Conservation (phyloP, 2,888 invertebrate species). For the Sphinx pinastri region DNA sequence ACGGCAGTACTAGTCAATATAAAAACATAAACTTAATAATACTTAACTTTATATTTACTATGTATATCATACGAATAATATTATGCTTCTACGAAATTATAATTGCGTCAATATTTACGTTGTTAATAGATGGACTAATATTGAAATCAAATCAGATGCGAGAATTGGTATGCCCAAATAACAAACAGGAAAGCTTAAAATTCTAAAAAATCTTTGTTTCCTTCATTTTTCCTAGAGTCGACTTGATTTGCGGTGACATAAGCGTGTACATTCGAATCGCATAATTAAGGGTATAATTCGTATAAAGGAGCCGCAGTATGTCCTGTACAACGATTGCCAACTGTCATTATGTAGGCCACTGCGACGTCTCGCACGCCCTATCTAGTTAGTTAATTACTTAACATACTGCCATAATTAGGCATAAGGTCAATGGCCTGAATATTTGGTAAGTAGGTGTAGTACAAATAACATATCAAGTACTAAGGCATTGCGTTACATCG, state of each 20-base stretch:
- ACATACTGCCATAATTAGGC: background rate
- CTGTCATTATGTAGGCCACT: constrained; percentile 11
- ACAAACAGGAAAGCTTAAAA: background rate
- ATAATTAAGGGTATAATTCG: constrained; percentile 8
- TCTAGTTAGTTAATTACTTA: background rate
- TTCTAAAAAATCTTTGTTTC: background rate
- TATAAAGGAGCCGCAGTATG: constrained; percentile 9
- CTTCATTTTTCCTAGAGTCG: background rate
- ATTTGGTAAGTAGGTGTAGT: no score
- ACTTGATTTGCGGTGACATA: background rate
- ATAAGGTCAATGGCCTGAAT: background rate
- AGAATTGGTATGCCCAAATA: background rate
- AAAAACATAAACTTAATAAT: no score
- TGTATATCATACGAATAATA: no score
- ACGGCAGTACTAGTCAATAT: no score
- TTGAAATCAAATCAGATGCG: no score
- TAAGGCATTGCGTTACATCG: no score
- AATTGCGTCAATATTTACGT: no score
- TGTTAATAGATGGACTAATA: no score
- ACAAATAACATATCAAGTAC: no score
- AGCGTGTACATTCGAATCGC: background rate
- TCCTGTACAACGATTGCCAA: background rate
- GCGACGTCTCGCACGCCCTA: background rate
- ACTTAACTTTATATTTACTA: no score
- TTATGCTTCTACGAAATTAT: no score